These are phyloP conservation scores for Podabrus alpinus DNA, from an alignment of 2,888 invertebrate species.

Conservation along the genomic window DNA sequence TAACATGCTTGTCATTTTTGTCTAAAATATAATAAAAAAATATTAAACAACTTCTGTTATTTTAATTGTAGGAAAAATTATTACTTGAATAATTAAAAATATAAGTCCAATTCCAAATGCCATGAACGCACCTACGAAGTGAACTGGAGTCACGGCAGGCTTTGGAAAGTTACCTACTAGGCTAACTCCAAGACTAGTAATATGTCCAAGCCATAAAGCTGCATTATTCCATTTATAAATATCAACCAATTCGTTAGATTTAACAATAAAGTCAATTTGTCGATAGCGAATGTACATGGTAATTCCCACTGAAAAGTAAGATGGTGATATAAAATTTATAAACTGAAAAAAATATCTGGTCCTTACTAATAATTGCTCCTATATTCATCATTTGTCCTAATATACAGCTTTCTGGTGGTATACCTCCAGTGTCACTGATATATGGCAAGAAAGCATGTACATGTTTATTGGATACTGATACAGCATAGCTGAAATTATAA, in stretches of 20 bases:
- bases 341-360: background rate
- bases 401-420: slow-evolving; percentile 12
- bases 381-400: slow-evolving; percentile 12
- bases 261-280: slow-evolving; percentile 19
- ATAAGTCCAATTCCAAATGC: slow-evolving; percentile 11
- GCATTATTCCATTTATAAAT: background rate
- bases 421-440: slow-evolving; percentile 10
- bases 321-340: background rate
- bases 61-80: background rate
- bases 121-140: slow-evolving; percentile 17
- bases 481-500: background rate
- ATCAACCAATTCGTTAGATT: background rate
- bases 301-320: slow-evolving; percentile 27
- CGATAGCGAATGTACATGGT: slow-evolving; percentile 24
- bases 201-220: slow-evolving; percentile 11
- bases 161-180: slow-evolving; percentile 21
- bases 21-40: background rate
- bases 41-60: background rate
- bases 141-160: background rate
- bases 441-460: slow-evolving; percentile 6
- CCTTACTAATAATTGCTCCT: slow-evolving; percentile 6
- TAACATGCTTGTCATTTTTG: background rate
- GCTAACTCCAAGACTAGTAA: slow-evolving; percentile 11
- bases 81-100: slow-evolving; percentile 20
- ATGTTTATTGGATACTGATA: slow-evolving; percentile 4